Base-by-base conservation (phyloP, 2,797 vertebrate species). In the Sylvilagus floridanus region DNA sequence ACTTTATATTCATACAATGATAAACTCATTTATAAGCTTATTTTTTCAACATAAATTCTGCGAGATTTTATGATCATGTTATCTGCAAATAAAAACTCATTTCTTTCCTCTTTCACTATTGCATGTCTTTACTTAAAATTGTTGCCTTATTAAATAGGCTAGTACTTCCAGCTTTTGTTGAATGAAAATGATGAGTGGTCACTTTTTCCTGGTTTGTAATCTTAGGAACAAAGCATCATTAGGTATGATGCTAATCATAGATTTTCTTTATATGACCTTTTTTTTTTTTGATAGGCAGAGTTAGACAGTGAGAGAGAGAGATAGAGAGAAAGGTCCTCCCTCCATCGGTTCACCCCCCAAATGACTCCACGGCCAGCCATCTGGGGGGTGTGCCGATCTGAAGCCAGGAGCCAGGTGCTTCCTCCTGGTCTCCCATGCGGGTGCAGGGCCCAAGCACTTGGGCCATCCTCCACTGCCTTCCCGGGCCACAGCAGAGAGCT, bases 11-110 rank as follows among this genome's bases (percentile, higher is more conserved):
- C 26, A 13, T 83, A 72, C 24, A 6, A 52, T 79, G 32, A 89
- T 17, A 83, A 93, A 73, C 12, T 79, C 52, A 81, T 47, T 94
- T 85, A 54, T 11, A 47, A 90, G 37, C 78, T 95, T 47, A 47
- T 47, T 47, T 66, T 42, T 62, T 21, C 68, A 88, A 79, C 37
- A 19, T 68, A 78, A 72, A 69, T 54, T 87, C 22, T 60, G 24
- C 79, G 28, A 47, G 52, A 65, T 50, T 47, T 60, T 60, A 50
- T 57, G 32, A 79, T 69, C 22, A 65, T 1, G 1, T 66, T 21
- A 69, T 54, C 42, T 83, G 13, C 14, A 92, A 47, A 85, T 13
- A 2, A 0, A 63, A 2, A 50, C 30, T 68, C 3, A 66, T 30
- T 94, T 82, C 30, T 78, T 82, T n/a, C 42, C 62, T 69, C 2